phyloP scores from a whole-genome alignment of 2,888 invertebrate species.

The Apodemia hepburni region DNA sequence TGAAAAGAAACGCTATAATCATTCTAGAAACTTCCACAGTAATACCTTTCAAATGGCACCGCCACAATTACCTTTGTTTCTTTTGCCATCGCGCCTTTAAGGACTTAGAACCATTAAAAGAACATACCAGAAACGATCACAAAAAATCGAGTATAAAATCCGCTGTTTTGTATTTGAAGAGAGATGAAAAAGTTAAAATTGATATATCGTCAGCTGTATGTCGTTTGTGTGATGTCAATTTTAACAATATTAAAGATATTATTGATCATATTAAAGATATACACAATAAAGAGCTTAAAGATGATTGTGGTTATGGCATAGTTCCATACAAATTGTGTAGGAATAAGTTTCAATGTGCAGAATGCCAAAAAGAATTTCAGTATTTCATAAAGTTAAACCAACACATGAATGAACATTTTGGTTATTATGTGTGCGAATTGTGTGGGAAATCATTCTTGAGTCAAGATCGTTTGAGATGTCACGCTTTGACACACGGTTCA shows the following conservation, averaged over 20 bases:
- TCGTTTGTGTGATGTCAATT: constrained; percentile 40
- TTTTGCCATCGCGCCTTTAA: constrained; percentile 60
- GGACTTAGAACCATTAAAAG: constrained; percentile 50
- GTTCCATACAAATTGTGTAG: constrained; percentile 54
- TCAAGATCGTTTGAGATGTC: constrained; percentile 55
- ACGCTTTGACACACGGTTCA: constrained; percentile 49
- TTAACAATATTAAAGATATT: constrained; percentile 40
- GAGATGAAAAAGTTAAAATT: constrained; percentile 68
- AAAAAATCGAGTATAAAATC: constrained; percentile 48
- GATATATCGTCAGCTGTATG: constrained; percentile 51
- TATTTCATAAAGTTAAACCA: constrained; percentile 67
- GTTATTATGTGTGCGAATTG: constrained; percentile 57
- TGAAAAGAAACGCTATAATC: constrained; percentile 59
- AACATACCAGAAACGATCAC: constrained; percentile 56
- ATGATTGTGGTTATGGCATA: constrained; percentile 50
- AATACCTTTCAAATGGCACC: constrained; percentile 67
- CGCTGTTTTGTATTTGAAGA: constrained; percentile 54
- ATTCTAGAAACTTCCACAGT: constrained; percentile 58
- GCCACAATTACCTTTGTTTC: constrained; percentile 66
- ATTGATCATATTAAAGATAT: constrained; percentile 47
- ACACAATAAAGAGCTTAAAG: constrained; percentile 45
- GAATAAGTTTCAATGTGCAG: constrained; percentile 49
- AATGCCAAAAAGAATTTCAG: constrained; percentile 52
- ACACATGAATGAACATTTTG: constrained; percentile 67
- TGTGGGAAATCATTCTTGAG: constrained; percentile 67